A percentile compares a stretch with the other conserved stretches of the same genome.
Evolutionary conservation across 2,888 invertebrate genomes (phyloP).

Genomic region (Cheiracanthium punctorium): DNA sequence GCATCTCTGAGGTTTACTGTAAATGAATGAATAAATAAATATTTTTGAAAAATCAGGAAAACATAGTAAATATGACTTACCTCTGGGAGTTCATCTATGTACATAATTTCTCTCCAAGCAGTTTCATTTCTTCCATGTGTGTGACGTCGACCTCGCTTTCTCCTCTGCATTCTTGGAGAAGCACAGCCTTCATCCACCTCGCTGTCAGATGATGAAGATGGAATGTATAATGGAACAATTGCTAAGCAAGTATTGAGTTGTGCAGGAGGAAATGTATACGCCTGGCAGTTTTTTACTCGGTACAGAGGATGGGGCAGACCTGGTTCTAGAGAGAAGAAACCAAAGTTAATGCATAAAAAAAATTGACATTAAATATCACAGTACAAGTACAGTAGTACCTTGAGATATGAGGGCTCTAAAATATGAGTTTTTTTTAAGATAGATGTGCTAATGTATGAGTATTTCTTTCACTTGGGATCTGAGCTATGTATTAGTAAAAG

Average conservation of each 20-base stretch:
- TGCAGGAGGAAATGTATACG: conserved; percentile 56
- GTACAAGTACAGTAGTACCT: too few species aligned
- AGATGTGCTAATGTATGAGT: too few species aligned
- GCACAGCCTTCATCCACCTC: conserved; percentile 85
- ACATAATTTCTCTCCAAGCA: conserved; percentile 78
- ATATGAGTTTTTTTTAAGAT: too few species aligned
- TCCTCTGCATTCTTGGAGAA: conserved; percentile 87
- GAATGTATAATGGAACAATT: conserved; percentile 60
- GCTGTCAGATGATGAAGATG: conserved; percentile 80
- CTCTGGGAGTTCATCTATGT: conserved; percentile 90
- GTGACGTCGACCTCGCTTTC: conserved; percentile 78
- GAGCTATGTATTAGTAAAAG: too few species aligned
- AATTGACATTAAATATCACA: too few species aligned
- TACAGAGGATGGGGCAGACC: conserved; percentile 64
- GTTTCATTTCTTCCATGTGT: conserved; percentile 20
- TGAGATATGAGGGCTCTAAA: too few species aligned
- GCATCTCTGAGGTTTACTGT: too few species aligned
- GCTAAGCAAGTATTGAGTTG: conserved; percentile 58
- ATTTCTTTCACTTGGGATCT: too few species aligned
- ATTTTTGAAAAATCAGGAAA: too few species aligned
- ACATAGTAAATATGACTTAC: too few species aligned
- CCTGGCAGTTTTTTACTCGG: conserved; percentile 57
- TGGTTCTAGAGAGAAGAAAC: conserved; percentile 30
- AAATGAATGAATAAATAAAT: too few species aligned
- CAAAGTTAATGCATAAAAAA: background rate